These are phyloP conservation scores for Eupleurogrammus muticus DNA, from an alignment of 2,797 vertebrate species.

Conservation along the genomic window DNA sequence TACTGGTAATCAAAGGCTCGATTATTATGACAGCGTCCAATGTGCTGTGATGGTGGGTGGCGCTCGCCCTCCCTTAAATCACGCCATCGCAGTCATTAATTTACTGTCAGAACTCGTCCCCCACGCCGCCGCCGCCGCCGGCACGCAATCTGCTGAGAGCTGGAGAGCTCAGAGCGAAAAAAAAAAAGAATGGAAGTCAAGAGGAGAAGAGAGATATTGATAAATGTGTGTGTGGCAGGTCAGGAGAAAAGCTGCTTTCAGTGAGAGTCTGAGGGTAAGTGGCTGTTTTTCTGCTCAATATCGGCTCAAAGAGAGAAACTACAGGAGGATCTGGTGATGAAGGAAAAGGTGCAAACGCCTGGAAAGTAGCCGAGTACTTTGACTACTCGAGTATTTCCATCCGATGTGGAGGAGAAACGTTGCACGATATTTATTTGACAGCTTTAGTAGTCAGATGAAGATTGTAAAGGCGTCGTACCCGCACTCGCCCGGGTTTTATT, in stretches of 20 bases:
- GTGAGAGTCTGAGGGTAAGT: slow-evolving; percentile 48
- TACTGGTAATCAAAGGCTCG: slow-evolving; percentile 74
- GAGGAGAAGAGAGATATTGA: slow-evolving; percentile 33
- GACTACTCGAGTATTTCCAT: too few relatives aligned
- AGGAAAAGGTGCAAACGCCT: slow-evolving; percentile 15
- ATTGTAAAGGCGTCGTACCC: too few relatives aligned
- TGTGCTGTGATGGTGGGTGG: slow-evolving; percentile 78
- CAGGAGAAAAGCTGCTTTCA: slow-evolving; percentile 41
- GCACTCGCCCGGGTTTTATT: too few relatives aligned
- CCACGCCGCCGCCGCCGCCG: too few relatives aligned
- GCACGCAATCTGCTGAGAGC: slow-evolving; percentile 82
- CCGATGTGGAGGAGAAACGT: too few relatives aligned
- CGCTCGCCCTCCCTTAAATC: slow-evolving; percentile 85
- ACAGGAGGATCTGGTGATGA: slow-evolving; percentile 42
- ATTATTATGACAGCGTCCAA: slow-evolving; percentile 78
- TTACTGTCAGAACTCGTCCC: slow-evolving; percentile 83
- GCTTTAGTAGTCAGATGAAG: too few relatives aligned
- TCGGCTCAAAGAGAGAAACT: slow-evolving; percentile 36
- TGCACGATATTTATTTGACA: too few relatives aligned
- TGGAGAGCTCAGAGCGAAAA: slow-evolving; percentile 78
- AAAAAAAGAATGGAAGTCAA: slow-evolving; percentile 27
- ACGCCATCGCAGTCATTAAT: slow-evolving; percentile 83
- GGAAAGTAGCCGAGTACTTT: too few relatives aligned
- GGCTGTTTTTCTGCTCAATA: slow-evolving; percentile 28
- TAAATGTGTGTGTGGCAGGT: slow-evolving; percentile 58